A percentile compares a stretch with the other conserved stretches of the same genome.
These are phyloP conservation scores for Rugalucina vietnamica DNA, from an alignment of 2,888 invertebrate genomes.

Conservation along the genomic window DNA sequence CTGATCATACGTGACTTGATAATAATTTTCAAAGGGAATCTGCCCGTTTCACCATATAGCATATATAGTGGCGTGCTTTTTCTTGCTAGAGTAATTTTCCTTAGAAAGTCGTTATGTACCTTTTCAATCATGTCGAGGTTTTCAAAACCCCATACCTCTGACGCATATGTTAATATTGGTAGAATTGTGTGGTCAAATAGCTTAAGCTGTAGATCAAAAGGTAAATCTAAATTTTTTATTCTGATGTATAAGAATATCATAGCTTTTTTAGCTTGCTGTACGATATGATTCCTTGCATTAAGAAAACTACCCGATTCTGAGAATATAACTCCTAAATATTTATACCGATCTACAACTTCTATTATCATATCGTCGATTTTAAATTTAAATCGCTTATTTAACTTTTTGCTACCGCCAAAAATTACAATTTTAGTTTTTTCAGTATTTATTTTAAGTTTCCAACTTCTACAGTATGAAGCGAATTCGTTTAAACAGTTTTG, in stretches of 20 bases:
- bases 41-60: neutral
- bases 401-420: constrained; percentile 26
- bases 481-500: constrained; percentile 24
- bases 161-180: constrained; percentile 10
- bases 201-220: neutral
- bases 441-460: constrained; percentile 38
- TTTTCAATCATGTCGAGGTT: constrained; percentile 9
- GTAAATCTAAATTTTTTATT: constrained; percentile 16
- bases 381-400: neutral
- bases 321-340: constrained; percentile 8
- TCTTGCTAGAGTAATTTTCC: neutral
- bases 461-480: constrained; percentile 21
- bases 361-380: neutral
- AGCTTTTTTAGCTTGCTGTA: constrained; percentile 12
- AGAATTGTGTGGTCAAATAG: constrained; percentile 24
- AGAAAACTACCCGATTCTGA: constrained; percentile 12
- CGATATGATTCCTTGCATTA: constrained; percentile 11
- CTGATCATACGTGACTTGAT: neutral
- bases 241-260: constrained; percentile 9
- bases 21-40: neutral
- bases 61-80: neutral
- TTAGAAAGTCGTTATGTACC: neutral
- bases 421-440: constrained; percentile 48
- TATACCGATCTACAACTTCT: neutral
- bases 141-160: constrained; percentile 30